Evolutionary conservation across 2,113 vertebrate genomes (phyloP).

Genomic region (Pelodiscus sinensis): DNA sequence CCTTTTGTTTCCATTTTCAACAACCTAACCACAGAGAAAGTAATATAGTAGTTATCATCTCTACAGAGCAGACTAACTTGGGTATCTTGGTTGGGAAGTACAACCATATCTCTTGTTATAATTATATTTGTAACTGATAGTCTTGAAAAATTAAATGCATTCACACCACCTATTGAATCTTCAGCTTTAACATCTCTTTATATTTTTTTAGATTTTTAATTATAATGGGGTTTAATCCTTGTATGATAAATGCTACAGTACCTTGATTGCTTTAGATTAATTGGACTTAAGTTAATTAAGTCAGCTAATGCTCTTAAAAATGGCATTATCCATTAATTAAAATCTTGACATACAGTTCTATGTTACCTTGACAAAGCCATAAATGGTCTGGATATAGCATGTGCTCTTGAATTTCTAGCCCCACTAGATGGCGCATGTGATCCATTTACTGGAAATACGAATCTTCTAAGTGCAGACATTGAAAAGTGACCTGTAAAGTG

Average conservation of each 20-base stretch:
- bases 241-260: not conserved
- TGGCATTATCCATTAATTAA: not conserved
- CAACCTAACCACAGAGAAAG: no score
- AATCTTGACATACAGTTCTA: not conserved
- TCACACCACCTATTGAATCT: not conserved
- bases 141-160: not conserved
- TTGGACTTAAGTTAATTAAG: not conserved
- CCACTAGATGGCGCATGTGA: slow-evolving; percentile 33
- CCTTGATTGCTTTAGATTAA: not conserved
- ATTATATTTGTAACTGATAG: not conserved
- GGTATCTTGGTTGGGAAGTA: not conserved
- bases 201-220: not conserved
- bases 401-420: not conserved
- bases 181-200: not conserved
- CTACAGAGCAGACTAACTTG: not conserved
- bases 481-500: not conserved
- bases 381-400: not conserved
- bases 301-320: not conserved
- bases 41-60: not conserved
- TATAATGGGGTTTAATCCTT: not conserved
- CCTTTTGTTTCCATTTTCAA: no score
- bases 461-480: not conserved
- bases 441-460: not conserved
- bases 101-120: not conserved
- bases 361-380: not conserved